A percentile compares a stretch with the other conserved stretches of the same genome.
Conservation (phyloP, 1,140 invertebrate genomes). For the Drosophila arawakana region DNA sequence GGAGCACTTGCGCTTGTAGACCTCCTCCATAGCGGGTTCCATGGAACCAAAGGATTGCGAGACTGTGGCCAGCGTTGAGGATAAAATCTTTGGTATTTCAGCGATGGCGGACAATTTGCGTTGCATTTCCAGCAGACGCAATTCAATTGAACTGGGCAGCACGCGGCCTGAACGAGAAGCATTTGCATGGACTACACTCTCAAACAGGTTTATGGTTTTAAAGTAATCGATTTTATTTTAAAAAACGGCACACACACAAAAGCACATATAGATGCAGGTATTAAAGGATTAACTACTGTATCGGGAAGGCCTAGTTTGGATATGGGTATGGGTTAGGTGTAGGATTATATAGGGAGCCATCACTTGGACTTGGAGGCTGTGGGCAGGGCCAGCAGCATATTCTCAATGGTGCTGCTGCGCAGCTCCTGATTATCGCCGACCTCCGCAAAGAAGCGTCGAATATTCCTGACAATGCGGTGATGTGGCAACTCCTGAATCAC, state of each 20-base stretch:
- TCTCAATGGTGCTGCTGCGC: slow-evolving; percentile 76
- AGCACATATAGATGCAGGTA: slow-evolving; percentile 3
- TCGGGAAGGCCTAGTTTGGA: not conserved
- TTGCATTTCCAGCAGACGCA: slow-evolving; percentile 78
- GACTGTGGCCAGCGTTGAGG: slow-evolving; percentile 80
- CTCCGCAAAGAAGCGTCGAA: slow-evolving; percentile 81
- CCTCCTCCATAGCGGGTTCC: slow-evolving; percentile 21
- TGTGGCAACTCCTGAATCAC: slow-evolving; percentile 76
- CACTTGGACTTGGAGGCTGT: slow-evolving; percentile 73
- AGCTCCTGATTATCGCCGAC: slow-evolving; percentile 80
- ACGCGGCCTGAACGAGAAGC: slow-evolving; percentile 53
- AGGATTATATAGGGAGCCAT: slow-evolving; percentile 17
- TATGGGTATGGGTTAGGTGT: not conserved
- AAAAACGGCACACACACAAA: slow-evolving; percentile 31
- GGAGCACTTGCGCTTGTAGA: slow-evolving; percentile 64
- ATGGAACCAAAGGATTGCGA: slow-evolving; percentile 76
- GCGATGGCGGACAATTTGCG: slow-evolving; percentile 80
- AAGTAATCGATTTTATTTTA: slow-evolving; percentile 50
- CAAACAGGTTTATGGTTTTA: slow-evolving; percentile 19
- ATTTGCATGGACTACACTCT: slow-evolving; percentile 1
- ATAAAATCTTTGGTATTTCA: slow-evolving; percentile 79
- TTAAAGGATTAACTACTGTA: slow-evolving; percentile 18
- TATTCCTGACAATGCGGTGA: slow-evolving; percentile 83
- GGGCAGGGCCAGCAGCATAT: slow-evolving; percentile 82
- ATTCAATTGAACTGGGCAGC: slow-evolving; percentile 66